A percentile compares a stretch with the other conserved stretches of the same genome.
phyloP scores from a whole-genome alignment of 2,113 vertebrate genomes.

The Paralichthys olivaceus region DNA sequence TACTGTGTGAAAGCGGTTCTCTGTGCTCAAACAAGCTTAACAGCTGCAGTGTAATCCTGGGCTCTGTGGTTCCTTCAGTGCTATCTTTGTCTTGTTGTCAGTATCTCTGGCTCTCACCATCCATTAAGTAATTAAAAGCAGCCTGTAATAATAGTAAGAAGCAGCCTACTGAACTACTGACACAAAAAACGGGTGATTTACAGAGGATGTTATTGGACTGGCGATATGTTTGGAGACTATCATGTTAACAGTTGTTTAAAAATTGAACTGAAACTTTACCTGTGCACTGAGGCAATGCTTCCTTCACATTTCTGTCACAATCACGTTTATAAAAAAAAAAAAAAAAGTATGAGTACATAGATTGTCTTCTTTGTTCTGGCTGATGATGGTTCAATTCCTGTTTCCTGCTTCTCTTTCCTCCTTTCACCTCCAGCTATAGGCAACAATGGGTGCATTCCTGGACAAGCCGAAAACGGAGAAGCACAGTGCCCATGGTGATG shows the following conservation, averaged over 20 bases:
- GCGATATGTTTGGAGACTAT: background rate
- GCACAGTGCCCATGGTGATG: conserved; percentile 95
- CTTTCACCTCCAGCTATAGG: conserved; percentile 76
- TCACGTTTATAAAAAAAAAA: background rate
- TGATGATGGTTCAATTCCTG: background rate
- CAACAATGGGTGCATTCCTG: conserved; percentile 99
- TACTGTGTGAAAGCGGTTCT: conserved; percentile 26
- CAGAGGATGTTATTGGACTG: background rate
- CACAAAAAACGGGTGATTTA: conserved; percentile 26
- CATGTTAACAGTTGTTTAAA: background rate
- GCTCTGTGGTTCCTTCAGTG: conserved; percentile 42
- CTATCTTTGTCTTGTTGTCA: conserved; percentile 58
- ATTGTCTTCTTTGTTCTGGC: background rate
- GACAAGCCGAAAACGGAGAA: conserved; percentile 99
- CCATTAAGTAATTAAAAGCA: conserved; percentile 60
- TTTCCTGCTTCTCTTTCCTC: conserved; percentile 4
- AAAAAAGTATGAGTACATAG: background rate
- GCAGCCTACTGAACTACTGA: conserved; percentile 49
- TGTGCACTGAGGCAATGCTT: background rate
- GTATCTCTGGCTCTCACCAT: conserved; percentile 49
- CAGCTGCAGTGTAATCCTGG: conserved; percentile 64
- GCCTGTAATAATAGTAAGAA: conserved; percentile 35
- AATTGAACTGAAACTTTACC: background rate
- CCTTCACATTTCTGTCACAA: background rate
- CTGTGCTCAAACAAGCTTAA: conserved; percentile 67